Evolutionary conservation across 2,888 invertebrate genomes (phyloP), one percentile per base, ranked within the genome.

Genomic region (Lepetodrilus schrolli): DNA sequence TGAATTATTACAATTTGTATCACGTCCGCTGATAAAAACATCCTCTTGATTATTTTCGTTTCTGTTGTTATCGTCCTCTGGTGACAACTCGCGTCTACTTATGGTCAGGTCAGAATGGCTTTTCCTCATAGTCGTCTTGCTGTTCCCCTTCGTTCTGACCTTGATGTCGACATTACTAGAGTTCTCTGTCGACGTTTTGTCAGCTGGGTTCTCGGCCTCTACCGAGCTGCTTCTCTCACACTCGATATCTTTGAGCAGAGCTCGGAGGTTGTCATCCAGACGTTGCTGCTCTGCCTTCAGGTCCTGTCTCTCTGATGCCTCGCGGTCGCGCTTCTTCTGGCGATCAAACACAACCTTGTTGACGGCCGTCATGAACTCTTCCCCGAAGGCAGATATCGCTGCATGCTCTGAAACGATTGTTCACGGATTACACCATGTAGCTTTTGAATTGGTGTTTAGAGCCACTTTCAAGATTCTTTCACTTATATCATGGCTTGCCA

Each of bases 361-460:
- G 5, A 87, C 71, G 2, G 81, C 74, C 49, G 69, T 37, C 49
- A 85, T 78, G 71, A 86, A 87, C 17, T 85, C 82, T 68, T 83
- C 81, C 4, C 86, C 86, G 81, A 81, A 87, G 21, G 78, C 74
- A 13, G 85, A 84, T 58, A 86, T 66, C 1, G 80, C 81, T 13
- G 26, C 72, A 10, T 66, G 23, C 13, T 73, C 79, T 79, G 65
- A 20, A 68, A 65, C 48, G 66, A 21, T 51, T 17, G 17, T 5
- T 17, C 4, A 8, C n/a, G 10, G 21, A 48, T 21, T n/a, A 20
- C 8, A 4, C 8, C n/a, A 1, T 26, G 23, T 30, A 21, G 2
- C 20, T 50, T 10, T 3, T 50, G 2, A 13, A 4, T 21, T n/a
- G n/a, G n/a, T n/a, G n/a, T n/a, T n/a, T n/a, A n/a, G n/a, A n/a